Percentiles rank a stretch among this genome's conserved stretches.
Evolutionary conservation across 2,113 vertebrate species (phyloP).

Genomic region (Charina bottae): DNA sequence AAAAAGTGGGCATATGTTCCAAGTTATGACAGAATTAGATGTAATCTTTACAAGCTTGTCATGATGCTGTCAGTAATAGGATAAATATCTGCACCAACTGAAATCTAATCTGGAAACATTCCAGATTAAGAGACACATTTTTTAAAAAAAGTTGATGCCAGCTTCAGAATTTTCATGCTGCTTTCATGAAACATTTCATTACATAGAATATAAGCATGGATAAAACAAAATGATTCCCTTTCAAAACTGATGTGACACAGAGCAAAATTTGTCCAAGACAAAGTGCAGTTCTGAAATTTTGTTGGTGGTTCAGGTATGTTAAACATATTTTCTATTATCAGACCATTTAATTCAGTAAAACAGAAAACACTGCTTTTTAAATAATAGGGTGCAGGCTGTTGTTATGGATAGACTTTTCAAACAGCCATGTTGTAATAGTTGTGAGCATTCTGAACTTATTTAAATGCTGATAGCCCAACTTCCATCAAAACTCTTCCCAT

Average conservation of each 20-base stretch:
- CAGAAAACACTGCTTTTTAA: background rate
- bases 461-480: background rate
- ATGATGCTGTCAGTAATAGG: background rate
- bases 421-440: background rate
- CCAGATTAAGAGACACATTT: background rate
- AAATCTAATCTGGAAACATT: background rate
- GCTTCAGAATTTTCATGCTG: constrained; percentile 29
- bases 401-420: background rate
- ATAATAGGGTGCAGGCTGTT: background rate
- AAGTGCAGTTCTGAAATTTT: background rate
- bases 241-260: constrained; percentile 14
- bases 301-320: constrained; percentile 6
- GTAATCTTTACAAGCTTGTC: background rate
- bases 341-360: background rate
- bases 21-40: background rate
- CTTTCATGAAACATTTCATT: constrained; percentile 44
- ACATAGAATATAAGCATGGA: constrained; percentile 34
- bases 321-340: background rate
- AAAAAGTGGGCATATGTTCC: background rate
- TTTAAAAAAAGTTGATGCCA: constrained; percentile 3
- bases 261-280: background rate
- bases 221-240: constrained; percentile 16
- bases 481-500: background rate
- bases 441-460: background rate
- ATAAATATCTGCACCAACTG: background rate